phyloP scores from a whole-genome alignment of 2,888 invertebrate genomes.

The Glyphotaelius pellucidus region DNA sequence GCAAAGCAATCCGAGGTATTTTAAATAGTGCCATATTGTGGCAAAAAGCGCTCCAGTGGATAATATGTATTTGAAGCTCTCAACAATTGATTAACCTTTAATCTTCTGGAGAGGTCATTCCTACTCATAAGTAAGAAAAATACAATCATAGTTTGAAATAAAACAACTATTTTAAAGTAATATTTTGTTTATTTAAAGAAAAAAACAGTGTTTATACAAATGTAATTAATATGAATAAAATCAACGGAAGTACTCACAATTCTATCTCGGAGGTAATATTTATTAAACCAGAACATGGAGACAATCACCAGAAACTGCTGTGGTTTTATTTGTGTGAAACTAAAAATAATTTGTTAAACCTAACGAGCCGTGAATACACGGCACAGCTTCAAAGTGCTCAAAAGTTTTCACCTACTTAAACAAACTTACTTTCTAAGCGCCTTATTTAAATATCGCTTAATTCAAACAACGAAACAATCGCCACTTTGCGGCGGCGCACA shows the following conservation, averaged over 20 bases:
- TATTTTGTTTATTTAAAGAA: constrained; percentile 63
- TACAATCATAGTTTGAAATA: constrained; percentile 16
- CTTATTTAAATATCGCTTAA: constrained; percentile 50
- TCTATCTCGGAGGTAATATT: constrained; percentile 61
- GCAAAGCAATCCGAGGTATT: no score
- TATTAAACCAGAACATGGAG: constrained; percentile 50
- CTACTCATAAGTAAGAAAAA: not conserved
- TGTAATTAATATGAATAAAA: constrained; percentile 58
- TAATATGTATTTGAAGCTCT: no score
- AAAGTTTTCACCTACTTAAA: constrained; percentile 62
- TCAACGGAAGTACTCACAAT: constrained; percentile 58
- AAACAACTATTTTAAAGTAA: constrained; percentile 68
- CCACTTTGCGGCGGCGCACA: not conserved
- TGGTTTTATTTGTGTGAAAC: constrained; percentile 34
- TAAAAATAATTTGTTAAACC: constrained; percentile 54
- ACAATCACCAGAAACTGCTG: constrained; percentile 40
- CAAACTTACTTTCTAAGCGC: constrained; percentile 53
- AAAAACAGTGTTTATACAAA: constrained; percentile 62
- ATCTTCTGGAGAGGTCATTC: no score
- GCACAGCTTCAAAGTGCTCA: constrained; percentile 59
- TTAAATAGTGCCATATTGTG: no score
- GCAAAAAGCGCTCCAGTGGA: no score
- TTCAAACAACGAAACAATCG: constrained; percentile 26
- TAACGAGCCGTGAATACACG: constrained; percentile 50
- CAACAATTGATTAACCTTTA: no score